Evolutionary conservation across 1,140 invertebrate genomes (phyloP), one percentile per base, ranked within the genome.

Genomic region (Chymomyza costata): DNA sequence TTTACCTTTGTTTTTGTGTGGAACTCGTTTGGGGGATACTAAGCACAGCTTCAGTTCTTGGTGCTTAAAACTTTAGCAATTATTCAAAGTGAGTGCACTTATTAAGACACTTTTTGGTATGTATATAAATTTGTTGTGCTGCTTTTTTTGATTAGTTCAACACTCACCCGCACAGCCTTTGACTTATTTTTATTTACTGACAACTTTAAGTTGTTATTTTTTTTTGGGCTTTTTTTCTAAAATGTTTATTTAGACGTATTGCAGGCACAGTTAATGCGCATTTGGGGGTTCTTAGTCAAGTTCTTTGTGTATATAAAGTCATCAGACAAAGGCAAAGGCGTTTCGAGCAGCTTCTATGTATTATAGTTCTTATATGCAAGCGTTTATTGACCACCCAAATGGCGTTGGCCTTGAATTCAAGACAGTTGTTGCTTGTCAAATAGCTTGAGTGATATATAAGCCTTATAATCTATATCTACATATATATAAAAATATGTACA

Each of bases 71-170:
- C 0, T 66, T 45, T 25, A 13, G 48, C 60, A 65, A 65, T 60
- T 21, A 47, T 70, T 70, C 60, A 70, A 46, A 71, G 61, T 58
- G 63, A 73, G 57, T 71, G 68, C 68, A 71, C 68, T 71, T 65
- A 73, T 71, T 67, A 71, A 54, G 68, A 71, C 73, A 73, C 51
- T 37, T 52, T 68, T 57, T 41, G 28, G 25, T 19, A 40, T 6
- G 47, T 30, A n/a, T n/a, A n/a, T n/a, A n/a, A n/a, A n/a, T n/a
- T n/a, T 40, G n/a, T 44, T 46, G 18, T 31, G 41, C 30, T 38
- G 46, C 46, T 65, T 62, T 74, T n/a, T 74, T 68, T 65, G 65
- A 74, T 76, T 65, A 76, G 70, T 34, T n/a, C 49, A 54, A 59
- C 43, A 16, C 15, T n/a, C 38, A 44, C 38, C 18, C 41, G 19